phyloP scores from a whole-genome alignment of 2,888 invertebrate species.

The Ceramica pisi region DNA sequence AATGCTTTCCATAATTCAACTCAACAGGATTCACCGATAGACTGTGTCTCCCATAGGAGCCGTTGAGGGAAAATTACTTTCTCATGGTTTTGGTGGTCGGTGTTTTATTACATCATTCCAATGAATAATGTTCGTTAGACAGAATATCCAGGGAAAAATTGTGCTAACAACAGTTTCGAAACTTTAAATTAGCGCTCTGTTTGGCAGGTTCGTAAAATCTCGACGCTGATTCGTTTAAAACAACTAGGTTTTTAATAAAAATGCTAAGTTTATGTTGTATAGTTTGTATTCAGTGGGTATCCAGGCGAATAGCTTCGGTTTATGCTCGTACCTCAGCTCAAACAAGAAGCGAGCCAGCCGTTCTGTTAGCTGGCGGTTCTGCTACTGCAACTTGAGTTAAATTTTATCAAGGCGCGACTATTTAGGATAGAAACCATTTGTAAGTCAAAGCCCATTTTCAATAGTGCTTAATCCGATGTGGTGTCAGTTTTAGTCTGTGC shows the following conservation, averaged over 20 bases:
- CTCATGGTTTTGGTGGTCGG: conserved; percentile 64
- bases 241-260: conserved; percentile 51
- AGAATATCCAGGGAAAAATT: conserved; percentile 64
- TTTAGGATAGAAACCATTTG: conserved; percentile 20
- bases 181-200: conserved; percentile 75
- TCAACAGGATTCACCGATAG: conserved; percentile 49
- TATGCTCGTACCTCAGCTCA: conserved; percentile 43
- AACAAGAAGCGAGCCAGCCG: conserved; percentile 33
- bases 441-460: conserved; percentile 32
- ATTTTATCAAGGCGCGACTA: conserved; percentile 36
- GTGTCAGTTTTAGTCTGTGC: conserved; percentile 1
- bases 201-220: conserved; percentile 59
- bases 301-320: conserved; percentile 29
- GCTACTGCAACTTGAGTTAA: conserved; percentile 28
- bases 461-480: conserved; percentile 12
- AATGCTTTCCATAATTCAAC: conserved; percentile 58
- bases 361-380: conserved; percentile 46
- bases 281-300: conserved; percentile 40
- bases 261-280: conserved; percentile 46
- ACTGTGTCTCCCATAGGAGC: conserved; percentile 63
- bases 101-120: conserved; percentile 73
- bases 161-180: conserved; percentile 68
- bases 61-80: conserved; percentile 69
- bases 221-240: conserved; percentile 65
- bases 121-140: conserved; percentile 70